Evolutionary conservation across 2,888 invertebrate genomes (phyloP), one percentile per base, ranked within the genome.

Genomic region (Parascotia fuliginaria): DNA sequence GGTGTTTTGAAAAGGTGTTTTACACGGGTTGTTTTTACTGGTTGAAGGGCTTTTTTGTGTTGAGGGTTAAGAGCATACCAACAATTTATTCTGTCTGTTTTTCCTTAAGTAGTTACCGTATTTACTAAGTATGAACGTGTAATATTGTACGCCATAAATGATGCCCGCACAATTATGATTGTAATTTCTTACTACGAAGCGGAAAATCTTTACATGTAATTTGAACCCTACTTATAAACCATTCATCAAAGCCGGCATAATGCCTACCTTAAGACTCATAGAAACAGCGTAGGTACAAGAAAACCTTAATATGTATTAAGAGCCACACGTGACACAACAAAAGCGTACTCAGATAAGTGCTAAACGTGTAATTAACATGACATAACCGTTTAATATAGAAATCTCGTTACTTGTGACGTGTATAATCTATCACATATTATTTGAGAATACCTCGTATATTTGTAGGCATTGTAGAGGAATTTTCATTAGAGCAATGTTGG

Each of bases 401-500:
- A 79, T 81, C 78, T 76, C 68, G 71, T 78, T 77, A 71, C 47
- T 45, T 59, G 60, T 57, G 71, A 67, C 72, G 60, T 61, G 56
- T 59, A 67, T 71, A 68, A 76, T 81, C 73, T 71, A 79, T 82
- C 76, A 77, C 75, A 65, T 70, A 66, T 71, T 66, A 73, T 69
- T 55, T 54, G 59, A 50, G 59, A 73, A 77, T 73, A 65, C 50
- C 55, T 48, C 55, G 34, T 27, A 6, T 24, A 41, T 6, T 24
- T 24, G 14, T 39, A 12, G 14, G 31, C 7, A 9, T 13, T 12
- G 42, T 38, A n/a, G 19, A 55, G 42, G 56, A 49, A 65, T 58
- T 62, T 55, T 50, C 55, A 62, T 59, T 55, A 54, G 24, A 37
- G 53, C 49, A 32, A 32, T 32, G 32, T 32, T 12, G 7, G 32